Percentiles rank a stretch among this genome's conserved stretches.
These are phyloP conservation scores for Saccopteryx leptura DNA, from an alignment of 2,113 vertebrate species.

Conservation along the genomic window DNA sequence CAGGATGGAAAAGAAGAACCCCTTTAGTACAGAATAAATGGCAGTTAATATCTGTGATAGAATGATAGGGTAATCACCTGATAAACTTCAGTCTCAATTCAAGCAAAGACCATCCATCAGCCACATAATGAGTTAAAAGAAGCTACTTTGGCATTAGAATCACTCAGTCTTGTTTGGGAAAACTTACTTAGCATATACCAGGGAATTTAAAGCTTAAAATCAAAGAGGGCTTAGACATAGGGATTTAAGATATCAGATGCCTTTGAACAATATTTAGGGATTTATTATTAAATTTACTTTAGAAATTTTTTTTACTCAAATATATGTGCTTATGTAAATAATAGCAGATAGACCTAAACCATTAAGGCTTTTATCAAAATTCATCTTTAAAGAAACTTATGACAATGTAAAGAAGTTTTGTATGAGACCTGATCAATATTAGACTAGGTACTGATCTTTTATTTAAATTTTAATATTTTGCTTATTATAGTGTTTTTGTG, in stretches of 20 bases:
- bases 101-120: background rate
- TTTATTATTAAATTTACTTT: slow-evolving; percentile 66
- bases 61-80: background rate
- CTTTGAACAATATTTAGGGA: slow-evolving; percentile 52
- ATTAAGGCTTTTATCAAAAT: slow-evolving; percentile 54
- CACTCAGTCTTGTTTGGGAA: slow-evolving; percentile 19
- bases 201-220: slow-evolving; percentile 59
- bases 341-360: slow-evolving; percentile 47
- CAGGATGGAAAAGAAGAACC: background rate
- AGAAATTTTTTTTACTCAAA: slow-evolving; percentile 51
- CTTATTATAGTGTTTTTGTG: background rate
- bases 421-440: slow-evolving; percentile 14
- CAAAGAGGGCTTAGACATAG: background rate
- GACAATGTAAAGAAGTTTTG: slow-evolving; percentile 15
- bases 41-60: background rate
- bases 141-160: slow-evolving; percentile 11
- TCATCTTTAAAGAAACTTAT: slow-evolving; percentile 45
- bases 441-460: background rate
- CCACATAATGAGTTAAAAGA: slow-evolving; percentile 46
- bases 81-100: background rate
- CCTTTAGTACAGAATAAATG: slow-evolving; percentile 26
- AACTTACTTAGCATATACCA: slow-evolving; percentile 43
- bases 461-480: slow-evolving; percentile 57
- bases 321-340: slow-evolving; percentile 66
- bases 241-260: slow-evolving; percentile 35